phyloP scores from a whole-genome alignment of 23 tunicate species.

The Phallusia fumigata region DNA sequence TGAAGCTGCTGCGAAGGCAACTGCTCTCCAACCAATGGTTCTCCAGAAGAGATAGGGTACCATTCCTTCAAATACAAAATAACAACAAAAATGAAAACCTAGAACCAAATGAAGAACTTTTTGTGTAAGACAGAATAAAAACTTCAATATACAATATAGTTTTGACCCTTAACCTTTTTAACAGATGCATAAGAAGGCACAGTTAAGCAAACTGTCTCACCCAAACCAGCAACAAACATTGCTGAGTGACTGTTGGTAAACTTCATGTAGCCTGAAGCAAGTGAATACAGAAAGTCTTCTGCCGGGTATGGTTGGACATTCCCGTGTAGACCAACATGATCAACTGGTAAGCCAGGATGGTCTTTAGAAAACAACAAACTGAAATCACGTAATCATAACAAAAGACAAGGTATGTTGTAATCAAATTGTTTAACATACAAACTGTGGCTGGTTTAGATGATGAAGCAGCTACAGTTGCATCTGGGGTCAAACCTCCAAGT shows the following conservation, averaged over 20 bases:
- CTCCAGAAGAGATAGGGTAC: conserved; percentile 65
- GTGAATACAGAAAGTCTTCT: conserved; percentile 58
- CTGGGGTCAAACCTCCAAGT: conserved; percentile 27
- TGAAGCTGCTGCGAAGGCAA: conserved; percentile 53
- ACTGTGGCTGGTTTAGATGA: conserved; percentile 15
- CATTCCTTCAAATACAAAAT: conserved; percentile 31
- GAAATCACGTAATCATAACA: not conserved
- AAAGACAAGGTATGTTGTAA: not conserved
- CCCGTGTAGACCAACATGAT: conserved; percentile 48
- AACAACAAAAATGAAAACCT: no score
- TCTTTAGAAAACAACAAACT: conserved; percentile 16
- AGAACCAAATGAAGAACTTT: no score
- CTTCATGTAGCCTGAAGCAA: conserved; percentile 63
- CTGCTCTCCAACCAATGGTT: conserved; percentile 78
- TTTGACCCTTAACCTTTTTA: no score
- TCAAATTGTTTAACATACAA: not conserved
- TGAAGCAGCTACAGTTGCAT: not conserved
- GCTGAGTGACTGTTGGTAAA: conserved; percentile 51
- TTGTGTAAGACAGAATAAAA: no score
- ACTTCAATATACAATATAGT: no score
- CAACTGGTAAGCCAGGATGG: conserved; percentile 45
- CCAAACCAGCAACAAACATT: conserved; percentile 45
- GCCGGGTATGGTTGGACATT: conserved; percentile 16
- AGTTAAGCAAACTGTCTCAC: not conserved
- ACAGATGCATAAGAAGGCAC: no score